These are phyloP conservation scores for Acanthosepion pharaonis DNA, from an alignment of 2,888 invertebrate genomes.

Conservation along the genomic window DNA sequence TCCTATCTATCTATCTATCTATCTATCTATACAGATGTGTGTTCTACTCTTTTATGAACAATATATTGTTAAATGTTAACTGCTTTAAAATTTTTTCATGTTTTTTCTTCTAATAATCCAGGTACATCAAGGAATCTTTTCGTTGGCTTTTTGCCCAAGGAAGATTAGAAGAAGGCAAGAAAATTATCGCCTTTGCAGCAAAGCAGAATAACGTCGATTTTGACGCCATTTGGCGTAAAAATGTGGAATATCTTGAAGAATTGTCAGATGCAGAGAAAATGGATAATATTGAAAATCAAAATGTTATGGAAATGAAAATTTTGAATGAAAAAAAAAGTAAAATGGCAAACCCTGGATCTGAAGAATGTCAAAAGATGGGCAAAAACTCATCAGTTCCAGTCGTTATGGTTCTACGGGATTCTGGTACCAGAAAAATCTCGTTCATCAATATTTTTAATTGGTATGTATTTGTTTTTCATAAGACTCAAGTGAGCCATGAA, in stretches of 20 bases:
- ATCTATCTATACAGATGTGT: too few relatives aligned
- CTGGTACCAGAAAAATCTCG: not conserved
- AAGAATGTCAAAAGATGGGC: not conserved
- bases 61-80: too few relatives aligned
- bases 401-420: not conserved
- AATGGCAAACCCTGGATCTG: not conserved
- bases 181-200: constrained; percentile 57
- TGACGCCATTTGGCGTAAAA: constrained; percentile 49
- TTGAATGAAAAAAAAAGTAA: not conserved
- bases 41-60: too few relatives aligned
- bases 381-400: not conserved
- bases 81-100: too few relatives aligned
- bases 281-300: not conserved
- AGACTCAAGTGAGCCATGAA: not conserved
- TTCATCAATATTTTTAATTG: constrained; percentile 11
- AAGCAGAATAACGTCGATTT: constrained; percentile 57
- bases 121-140: constrained; percentile 67
- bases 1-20: too few relatives aligned
- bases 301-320: not conserved
- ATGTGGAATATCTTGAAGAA: not conserved
- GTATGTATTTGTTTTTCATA: not conserved
- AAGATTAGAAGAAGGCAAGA: constrained; percentile 57
- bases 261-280: not conserved
- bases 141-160: constrained; percentile 65
- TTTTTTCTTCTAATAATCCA: constrained; percentile 50